Base-by-base conservation (phyloP, 2,113 vertebrate genomes). In the Dromiciops gliroides region DNA sequence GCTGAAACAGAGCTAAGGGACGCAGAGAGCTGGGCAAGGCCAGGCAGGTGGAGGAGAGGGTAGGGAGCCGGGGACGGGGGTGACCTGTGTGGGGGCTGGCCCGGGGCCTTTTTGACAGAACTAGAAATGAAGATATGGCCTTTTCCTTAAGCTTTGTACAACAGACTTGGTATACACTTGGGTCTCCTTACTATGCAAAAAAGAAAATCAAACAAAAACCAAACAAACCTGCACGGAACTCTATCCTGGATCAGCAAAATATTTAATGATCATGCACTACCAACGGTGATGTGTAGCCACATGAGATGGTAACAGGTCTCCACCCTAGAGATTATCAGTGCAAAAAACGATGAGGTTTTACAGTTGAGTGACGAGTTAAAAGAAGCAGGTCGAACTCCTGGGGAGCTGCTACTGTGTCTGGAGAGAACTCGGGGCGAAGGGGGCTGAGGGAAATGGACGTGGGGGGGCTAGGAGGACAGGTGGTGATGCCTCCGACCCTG, bases 321-420 rank as follows among this genome's bases (percentile, higher is more conserved):
- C 98, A 97, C 98, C 98, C 98, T 98, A 98, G 98, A 98, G 97
- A 97, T 98, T 94, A 98, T 98, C 99, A 99, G 99, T 99, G 99
- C 99, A 99, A 99, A 99, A 22, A 99, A 99, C 98, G 98, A 99
- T 98, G 99, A 99, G 99, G 99, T 99, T 98, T 98, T 97, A 99
- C 98, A 99, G 99, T 99, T 99, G 99, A 98, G 98, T 98, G 96
- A 99, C 98, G 98, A 98, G 98, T 98, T 98, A 98, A 97, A 98
- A 97, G 98, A 98, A 98, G 96, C 0, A 98, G 97, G 97, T 96
- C 93, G 90, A 89, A 95, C 97, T 98, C 97, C 97, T 37, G 49
- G 67, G 97, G 98, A 98, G 97, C 98, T 96, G 97, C 95, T 98
- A 96, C 97, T 97, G 96, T 96, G 95, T 95, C 95, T 89, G 96